phyloP scores from a whole-genome alignment of 1,140 invertebrate species.

The Psilanteris sp. region DNA sequence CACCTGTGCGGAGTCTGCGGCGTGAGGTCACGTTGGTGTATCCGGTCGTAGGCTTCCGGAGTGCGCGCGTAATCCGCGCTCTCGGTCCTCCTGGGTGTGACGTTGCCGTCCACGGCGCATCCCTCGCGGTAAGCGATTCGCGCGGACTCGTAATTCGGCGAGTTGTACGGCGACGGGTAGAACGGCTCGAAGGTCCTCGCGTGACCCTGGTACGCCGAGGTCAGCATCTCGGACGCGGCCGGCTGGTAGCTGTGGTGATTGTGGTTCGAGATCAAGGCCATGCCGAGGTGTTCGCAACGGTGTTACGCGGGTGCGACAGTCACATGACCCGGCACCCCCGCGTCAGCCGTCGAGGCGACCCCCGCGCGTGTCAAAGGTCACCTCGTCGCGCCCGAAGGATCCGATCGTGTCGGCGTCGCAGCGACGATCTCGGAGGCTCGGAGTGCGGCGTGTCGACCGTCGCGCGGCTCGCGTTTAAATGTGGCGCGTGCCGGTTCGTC shows the following conservation, averaged over 20 bases:
- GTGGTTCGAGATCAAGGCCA: slow-evolving; percentile 76
- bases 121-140: slow-evolving; percentile 62
- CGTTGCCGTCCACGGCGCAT: slow-evolving; percentile 64
- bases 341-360: background rate
- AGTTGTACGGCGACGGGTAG: slow-evolving; percentile 75
- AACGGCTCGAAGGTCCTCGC: slow-evolving; percentile 67
- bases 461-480: slow-evolving; percentile 74
- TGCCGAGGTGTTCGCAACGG: no score
- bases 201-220: slow-evolving; percentile 61
- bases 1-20: slow-evolving; percentile 75
- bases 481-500: slow-evolving; percentile 76
- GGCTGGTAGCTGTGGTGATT: slow-evolving; percentile 70
- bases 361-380: slow-evolving; percentile 20
- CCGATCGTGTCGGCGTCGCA: no score
- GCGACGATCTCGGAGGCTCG: background rate
- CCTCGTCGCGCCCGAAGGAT: no score
- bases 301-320: no score
- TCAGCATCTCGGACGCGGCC: slow-evolving; percentile 68
- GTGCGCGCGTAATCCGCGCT: slow-evolving; percentile 71
- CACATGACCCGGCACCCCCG: slow-evolving; percentile 21
- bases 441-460: slow-evolving; percentile 63
- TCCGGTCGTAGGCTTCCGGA: slow-evolving; percentile 71
- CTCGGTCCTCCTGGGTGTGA: slow-evolving; percentile 69
- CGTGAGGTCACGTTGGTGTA: slow-evolving; percentile 69
- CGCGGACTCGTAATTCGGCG: slow-evolving; percentile 70